phyloP scores from a whole-genome alignment of 2,888 invertebrate genomes.

The Metallyticus violacea region DNA sequence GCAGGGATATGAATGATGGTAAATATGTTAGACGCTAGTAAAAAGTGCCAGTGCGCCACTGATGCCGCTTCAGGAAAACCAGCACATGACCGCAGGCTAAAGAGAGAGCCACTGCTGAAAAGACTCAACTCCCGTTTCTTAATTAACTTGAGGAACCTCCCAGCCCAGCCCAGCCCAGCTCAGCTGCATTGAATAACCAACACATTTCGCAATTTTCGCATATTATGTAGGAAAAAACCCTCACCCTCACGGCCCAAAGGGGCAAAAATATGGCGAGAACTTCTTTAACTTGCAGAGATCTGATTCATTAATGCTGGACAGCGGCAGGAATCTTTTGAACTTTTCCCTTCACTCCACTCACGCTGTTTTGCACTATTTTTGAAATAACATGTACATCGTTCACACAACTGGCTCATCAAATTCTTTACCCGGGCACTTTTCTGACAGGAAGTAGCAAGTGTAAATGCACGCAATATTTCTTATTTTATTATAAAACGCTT shows the following conservation, averaged over 20 bases:
- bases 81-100: neutral
- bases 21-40: too few relatives aligned
- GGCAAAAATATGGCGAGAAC: neutral
- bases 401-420: neutral
- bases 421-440: neutral
- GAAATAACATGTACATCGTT: neutral
- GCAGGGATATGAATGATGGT: too few relatives aligned
- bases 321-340: neutral
- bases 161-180: neutral
- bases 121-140: neutral
- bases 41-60: neutral
- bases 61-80: neutral
- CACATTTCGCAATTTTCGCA: neutral
- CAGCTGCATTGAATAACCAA: neutral
- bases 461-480: too few relatives aligned
- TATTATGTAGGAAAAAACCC: neutral
- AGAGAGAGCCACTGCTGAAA: neutral
- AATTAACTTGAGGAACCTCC: neutral
- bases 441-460: too few relatives aligned
- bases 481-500: too few relatives aligned
- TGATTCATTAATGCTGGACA: neutral
- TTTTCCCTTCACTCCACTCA: neutral
- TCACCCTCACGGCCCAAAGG: neutral
- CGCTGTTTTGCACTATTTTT: neutral
- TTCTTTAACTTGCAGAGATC: neutral